These are phyloP conservation scores for Drosophila asahinai DNA, from an alignment of 1,140 invertebrate genomes.

Conservation along the genomic window DNA sequence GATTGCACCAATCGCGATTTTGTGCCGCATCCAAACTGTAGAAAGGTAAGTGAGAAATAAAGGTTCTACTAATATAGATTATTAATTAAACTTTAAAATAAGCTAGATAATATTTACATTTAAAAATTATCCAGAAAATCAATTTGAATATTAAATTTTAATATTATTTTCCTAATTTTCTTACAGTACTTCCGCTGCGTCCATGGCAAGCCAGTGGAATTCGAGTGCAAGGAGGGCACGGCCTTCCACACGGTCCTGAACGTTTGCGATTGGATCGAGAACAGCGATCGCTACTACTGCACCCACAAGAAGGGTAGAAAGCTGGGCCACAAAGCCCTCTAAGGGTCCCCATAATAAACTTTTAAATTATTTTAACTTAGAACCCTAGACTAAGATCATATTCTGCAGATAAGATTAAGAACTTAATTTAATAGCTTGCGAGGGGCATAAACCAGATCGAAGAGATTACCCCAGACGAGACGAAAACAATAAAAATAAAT, in stretches of 20 bases:
- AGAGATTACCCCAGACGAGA: slow-evolving; percentile 46
- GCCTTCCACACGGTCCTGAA: slow-evolving; percentile 90
- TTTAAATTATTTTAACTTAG: slow-evolving; percentile 29
- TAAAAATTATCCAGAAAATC: too few species aligned
- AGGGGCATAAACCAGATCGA: slow-evolving; percentile 24
- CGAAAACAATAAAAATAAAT: slow-evolving; percentile 69
- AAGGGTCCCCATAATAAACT: slow-evolving; percentile 6
- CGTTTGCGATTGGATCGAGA: slow-evolving; percentile 92
- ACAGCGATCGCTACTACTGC: slow-evolving; percentile 87
- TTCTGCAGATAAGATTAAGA: slow-evolving; percentile 24
- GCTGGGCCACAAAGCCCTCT: slow-evolving; percentile 47
- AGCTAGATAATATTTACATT: too few species aligned
- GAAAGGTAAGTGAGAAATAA: slow-evolving; percentile 71
- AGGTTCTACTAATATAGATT: too few species aligned
- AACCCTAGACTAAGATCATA: slow-evolving; percentile 14
- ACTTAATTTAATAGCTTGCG: slow-evolving; percentile 28
- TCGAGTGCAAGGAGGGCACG: slow-evolving; percentile 89
- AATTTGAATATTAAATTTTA: not conserved
- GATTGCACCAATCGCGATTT: slow-evolving; percentile 88
- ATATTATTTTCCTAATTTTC: not conserved
- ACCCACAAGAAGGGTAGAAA: slow-evolving; percentile 60
- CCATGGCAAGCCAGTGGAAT: slow-evolving; percentile 90
- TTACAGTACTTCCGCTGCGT: slow-evolving; percentile 92
- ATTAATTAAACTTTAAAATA: too few species aligned
- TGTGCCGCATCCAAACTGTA: slow-evolving; percentile 88